Conservation (phyloP, 2,888 invertebrate species). For the Eilema depressum region DNA sequence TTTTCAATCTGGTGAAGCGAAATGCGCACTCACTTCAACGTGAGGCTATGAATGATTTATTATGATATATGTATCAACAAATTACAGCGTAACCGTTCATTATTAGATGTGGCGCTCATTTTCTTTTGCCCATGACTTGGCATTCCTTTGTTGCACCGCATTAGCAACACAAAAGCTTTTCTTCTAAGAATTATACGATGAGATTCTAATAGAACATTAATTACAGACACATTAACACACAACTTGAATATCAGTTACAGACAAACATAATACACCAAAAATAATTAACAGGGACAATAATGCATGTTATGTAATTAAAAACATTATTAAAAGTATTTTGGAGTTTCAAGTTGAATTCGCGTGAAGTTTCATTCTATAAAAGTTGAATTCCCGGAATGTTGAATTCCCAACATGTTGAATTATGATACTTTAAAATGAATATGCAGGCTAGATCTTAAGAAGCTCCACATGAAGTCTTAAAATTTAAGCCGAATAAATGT, state of each 20-base stretch:
- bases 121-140: conserved; percentile 9
- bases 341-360: too few species aligned
- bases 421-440: too few species aligned
- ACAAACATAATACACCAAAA: not conserved
- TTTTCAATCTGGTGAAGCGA: not conserved
- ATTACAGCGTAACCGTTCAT: conserved; percentile 10
- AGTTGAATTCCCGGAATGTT: too few species aligned
- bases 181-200: conserved; percentile 8
- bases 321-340: not conserved
- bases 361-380: too few species aligned
- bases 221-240: conserved; percentile 1
- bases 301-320: not conserved
- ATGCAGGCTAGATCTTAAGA: too few species aligned
- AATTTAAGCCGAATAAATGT: too few species aligned
- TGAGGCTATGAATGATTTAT: conserved; percentile 11
- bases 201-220: conserved; percentile 4
- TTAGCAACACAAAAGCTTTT: conserved; percentile 7
- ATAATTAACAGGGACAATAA: not conserved
- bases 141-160: conserved; percentile 7
- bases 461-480: too few species aligned
- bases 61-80: conserved; percentile 17
- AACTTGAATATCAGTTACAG: too few species aligned
- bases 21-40: not conserved
- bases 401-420: too few species aligned
- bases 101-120: conserved; percentile 8